phyloP scores from a whole-genome alignment of 2,888 invertebrate species.

The Eremobia ochroleuca region DNA sequence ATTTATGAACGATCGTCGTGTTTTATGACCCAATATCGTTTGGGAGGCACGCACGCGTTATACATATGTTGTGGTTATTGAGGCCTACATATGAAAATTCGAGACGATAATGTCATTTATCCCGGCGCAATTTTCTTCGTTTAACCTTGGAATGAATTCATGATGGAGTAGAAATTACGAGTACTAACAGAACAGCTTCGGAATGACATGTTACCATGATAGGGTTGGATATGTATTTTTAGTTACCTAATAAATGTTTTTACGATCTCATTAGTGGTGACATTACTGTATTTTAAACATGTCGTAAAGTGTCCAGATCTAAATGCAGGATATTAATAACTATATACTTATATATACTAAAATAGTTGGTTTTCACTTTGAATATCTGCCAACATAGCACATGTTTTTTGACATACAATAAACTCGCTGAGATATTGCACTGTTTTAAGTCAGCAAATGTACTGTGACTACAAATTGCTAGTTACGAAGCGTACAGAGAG shows the following conservation, averaged over 20 bases:
- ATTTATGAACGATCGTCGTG: constrained; percentile 45
- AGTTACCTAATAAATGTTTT: constrained; percentile 2
- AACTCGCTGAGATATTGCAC: constrained; percentile 67
- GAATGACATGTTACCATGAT: background rate
- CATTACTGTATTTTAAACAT: constrained; percentile 23
- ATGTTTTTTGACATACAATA: constrained; percentile 73
- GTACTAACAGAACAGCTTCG: constrained; percentile 1
- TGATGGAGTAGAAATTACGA: constrained; percentile 18
- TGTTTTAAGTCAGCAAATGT: constrained; percentile 59
- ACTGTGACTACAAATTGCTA: constrained; percentile 63
- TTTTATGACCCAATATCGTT: constrained; percentile 56
- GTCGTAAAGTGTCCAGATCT: constrained; percentile 32
- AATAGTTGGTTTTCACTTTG: constrained; percentile 69
- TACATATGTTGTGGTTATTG: constrained; percentile 32
- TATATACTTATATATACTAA: constrained; percentile 3
- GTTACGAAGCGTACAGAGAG: constrained; percentile 59
- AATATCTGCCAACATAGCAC: constrained; percentile 82
- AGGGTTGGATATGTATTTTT: constrained; percentile 2
- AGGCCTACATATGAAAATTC: constrained; percentile 34
- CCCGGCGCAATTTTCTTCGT: constrained; percentile 42
- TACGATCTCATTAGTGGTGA: constrained; percentile 34
- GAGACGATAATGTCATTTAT: constrained; percentile 53
- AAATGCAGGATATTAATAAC: constrained; percentile 37
- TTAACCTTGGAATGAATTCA: constrained; percentile 37
- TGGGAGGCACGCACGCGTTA: constrained; percentile 28